Base-by-base conservation (phyloP, 2,888 invertebrate species). In the Seladonia tumulorum region DNA sequence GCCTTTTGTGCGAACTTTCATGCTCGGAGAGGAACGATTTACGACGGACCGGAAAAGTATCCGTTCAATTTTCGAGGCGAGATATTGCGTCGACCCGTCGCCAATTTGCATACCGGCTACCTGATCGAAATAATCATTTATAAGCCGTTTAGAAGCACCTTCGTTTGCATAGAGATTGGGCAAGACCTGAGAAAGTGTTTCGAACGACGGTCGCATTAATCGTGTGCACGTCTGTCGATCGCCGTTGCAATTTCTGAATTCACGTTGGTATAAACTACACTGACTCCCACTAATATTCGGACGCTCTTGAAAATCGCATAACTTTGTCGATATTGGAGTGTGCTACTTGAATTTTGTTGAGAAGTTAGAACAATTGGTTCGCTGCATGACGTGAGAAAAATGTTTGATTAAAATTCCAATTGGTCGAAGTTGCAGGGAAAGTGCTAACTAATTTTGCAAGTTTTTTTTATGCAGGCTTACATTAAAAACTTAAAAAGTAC, bases 1-100 rank as follows among this genome's bases (percentile, higher is more conserved):
- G 29, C 25, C 57, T 49, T 45, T n/a, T 49, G 72, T 45, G 60
- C 57, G 25, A 39, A 68, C 35, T 39, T 35, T 22, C n/a, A 5
- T n/a, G 18, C 14, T 4, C 25, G 22, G 53, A 39, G 45, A 39
- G 18, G 7, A 68, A 72, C 60, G 45, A 82, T 83, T 83, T 76
- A 70, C 68, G 22, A 12, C 10, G 12, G 22, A 39, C 39, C 39
- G 68, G 42, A 70, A 70, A 39, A 70, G 68, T 70, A 39, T 70
- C 42, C 39, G 68, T 70, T 70, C 68, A 39, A 70, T 70, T 42
- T 39, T 22, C 39, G 22, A 3, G 39, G 22, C 68, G 42, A 42
- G 39, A 5, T 39, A 42, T 70, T 12, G 68, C 42, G n/a, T n/a
- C n/a, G 68, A 12, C 5, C 4, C 42, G 39, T 5, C 39, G 22